Conservation (phyloP, 2,888 invertebrate species). For the Enchytraeus crypticus region DNA sequence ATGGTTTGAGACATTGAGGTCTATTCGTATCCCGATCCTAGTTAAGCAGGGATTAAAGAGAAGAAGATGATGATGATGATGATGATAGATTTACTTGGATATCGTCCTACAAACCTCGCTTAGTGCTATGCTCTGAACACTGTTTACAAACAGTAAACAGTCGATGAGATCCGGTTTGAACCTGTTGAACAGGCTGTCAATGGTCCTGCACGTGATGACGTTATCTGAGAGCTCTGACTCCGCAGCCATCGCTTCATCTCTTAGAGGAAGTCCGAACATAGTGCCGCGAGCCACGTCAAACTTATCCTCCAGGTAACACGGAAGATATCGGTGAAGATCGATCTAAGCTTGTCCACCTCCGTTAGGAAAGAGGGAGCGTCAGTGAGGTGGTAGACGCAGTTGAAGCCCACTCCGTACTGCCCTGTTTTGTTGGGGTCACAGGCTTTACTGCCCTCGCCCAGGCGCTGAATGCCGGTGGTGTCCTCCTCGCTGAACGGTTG, state of each 20-base stretch:
- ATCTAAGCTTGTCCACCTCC: slow-evolving; percentile 21
- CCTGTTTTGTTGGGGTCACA: slow-evolving; percentile 40
- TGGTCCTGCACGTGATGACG: slow-evolving; percentile 15
- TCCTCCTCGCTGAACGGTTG: slow-evolving; percentile 36
- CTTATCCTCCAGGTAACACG: slow-evolving; percentile 32
- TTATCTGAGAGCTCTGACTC: slow-evolving; percentile 31
- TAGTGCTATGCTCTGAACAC: slow-evolving; percentile 30
- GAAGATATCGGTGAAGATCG: slow-evolving; percentile 30
- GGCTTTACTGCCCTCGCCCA: slow-evolving; percentile 41
- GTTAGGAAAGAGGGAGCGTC: slow-evolving; percentile 43
- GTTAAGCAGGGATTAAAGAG: too few species aligned
- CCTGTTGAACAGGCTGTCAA: slow-evolving; percentile 27
- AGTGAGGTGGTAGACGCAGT: slow-evolving; percentile 45
- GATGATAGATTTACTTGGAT: too few species aligned
- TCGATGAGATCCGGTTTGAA: slow-evolving; percentile 32
- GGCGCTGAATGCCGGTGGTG: slow-evolving; percentile 38
- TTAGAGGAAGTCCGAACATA: slow-evolving; percentile 39
- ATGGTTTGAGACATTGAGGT: too few species aligned
- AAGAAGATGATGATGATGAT: too few species aligned
- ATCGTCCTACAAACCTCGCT: slow-evolving; percentile 19
- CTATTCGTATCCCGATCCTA: too few species aligned
- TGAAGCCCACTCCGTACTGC: slow-evolving; percentile 46
- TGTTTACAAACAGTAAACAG: slow-evolving; percentile 37
- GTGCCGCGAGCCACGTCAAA: slow-evolving; percentile 28
- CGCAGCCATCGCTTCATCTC: slow-evolving; percentile 30